Evolutionary conservation across 1,140 invertebrate species (phyloP), one percentile per base, ranked within the genome.

Genomic region (Aethina tumida): DNA sequence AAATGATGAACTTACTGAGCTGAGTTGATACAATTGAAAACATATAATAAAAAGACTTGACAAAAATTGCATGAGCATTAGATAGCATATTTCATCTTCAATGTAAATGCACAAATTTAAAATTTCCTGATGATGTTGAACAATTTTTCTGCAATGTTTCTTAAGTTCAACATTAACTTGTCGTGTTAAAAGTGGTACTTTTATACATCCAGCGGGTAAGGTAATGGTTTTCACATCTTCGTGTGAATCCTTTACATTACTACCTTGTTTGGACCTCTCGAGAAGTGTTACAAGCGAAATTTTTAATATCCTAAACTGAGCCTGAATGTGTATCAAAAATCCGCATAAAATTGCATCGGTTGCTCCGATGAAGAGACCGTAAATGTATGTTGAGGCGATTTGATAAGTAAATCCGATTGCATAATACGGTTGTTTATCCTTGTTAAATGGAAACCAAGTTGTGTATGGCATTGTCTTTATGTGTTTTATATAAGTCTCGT

Each of bases 1-100:
- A 6, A 12, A 4, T 26, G 6, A 24, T 12, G 9, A 7, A 37
- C 33, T 25, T 25, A 45, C 46, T 24, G 33, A 18, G 20, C 42
- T 44, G 2, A 48, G 19, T 31, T 48, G 46, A 37, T 43, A 45
- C 15, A 48, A 28, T 22, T 45, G 42, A 20, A 48, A 39, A 35
- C 42, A 45, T 12, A 48, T 10, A 13, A 39, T 29, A 3, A 38
- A 12, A 3, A 44, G n/a, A 18, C 46, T 48, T 4, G 21, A 28
- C 10, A 45, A 10, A 14, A 48, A 41, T 26, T 48, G 46, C 8
- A 33, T 22, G n/a, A 48, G 25, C 34, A 45, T 36, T 13, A 48
- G 27, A 5, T 35, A 27, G 10, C 17, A 22, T 20, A 48, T 41
- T 13, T 31, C 28, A 5, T 41, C 27, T 25, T 48, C 41, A 2